Evolutionary conservation across 2,888 invertebrate species (phyloP).

Genomic region (Camptogramma bilineatum): DNA sequence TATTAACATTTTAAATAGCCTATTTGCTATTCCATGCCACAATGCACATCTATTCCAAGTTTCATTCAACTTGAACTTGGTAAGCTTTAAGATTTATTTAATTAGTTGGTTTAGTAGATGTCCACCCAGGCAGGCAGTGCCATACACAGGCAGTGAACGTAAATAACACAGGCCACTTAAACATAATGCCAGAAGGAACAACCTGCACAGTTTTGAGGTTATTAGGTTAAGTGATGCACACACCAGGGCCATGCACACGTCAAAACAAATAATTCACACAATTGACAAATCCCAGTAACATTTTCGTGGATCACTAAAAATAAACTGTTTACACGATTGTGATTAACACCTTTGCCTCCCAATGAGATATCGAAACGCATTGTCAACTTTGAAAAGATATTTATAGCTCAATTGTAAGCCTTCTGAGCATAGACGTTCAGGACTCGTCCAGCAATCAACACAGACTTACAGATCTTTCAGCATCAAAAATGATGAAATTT

Average conservation of each 20-base stretch:
- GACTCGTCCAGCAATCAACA: conserved; percentile 65
- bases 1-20: too few species aligned
- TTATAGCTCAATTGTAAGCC: conserved; percentile 69
- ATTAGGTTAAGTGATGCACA: conserved; percentile 65
- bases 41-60: too few species aligned
- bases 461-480: conserved; percentile 45
- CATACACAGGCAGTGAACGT: too few species aligned
- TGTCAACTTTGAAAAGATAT: conserved; percentile 76
- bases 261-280: conserved; percentile 73
- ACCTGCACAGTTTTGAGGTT: conserved; percentile 16
- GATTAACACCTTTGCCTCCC: conserved; percentile 79
- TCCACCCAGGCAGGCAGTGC: too few species aligned
- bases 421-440: conserved; percentile 71
- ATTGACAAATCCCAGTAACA: conserved; percentile 78
- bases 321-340: conserved; percentile 81
- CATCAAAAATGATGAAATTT: conserved; percentile 74
- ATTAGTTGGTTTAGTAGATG: neutral
- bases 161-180: neutral
- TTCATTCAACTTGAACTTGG: too few species aligned
- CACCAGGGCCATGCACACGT: conserved; percentile 40
- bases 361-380: conserved; percentile 78
- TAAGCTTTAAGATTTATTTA: too few species aligned
- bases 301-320: conserved; percentile 79
- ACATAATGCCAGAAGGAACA: neutral
- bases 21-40: too few species aligned